Conservation (phyloP, 2,888 invertebrate species). For the Eupelmus urozonus region DNA sequence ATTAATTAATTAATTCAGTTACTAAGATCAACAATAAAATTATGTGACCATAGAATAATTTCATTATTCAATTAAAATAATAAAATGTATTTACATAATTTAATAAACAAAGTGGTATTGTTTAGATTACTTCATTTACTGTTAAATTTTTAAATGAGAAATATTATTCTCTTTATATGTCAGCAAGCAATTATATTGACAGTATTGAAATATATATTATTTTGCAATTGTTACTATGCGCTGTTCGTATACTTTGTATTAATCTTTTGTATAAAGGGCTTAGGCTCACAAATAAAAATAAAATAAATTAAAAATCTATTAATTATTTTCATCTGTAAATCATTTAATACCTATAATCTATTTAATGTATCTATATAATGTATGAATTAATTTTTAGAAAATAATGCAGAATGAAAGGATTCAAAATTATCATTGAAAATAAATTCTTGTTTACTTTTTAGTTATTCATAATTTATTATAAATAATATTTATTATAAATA, state of each 20-base stretch:
- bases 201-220: conserved; percentile 55
- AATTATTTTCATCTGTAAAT: not conserved
- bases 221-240: conserved; percentile 53
- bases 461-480: no score
- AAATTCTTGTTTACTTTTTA: no score
- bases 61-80: conserved; percentile 32
- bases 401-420: no score
- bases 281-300: conserved; percentile 36
- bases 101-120: conserved; percentile 33
- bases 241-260: conserved; percentile 57
- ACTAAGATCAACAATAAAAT: no score
- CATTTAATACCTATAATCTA: no score
- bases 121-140: conserved; percentile 38
- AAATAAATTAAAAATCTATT: conserved; percentile 41
- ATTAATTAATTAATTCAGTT: conserved; percentile 49
- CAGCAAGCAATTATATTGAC: conserved; percentile 43
- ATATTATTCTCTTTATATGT: conserved; percentile 14
- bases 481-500: no score
- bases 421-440: no score
- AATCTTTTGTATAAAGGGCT: conserved; percentile 56
- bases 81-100: conserved; percentile 44
- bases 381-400: no score
- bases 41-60: conserved; percentile 39
- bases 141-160: conserved; percentile 49
- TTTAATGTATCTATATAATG: no score